Percentiles rank a stretch among this genome's conserved stretches.
Conservation (phyloP, 37 sponge, comb jelly and placozoan genomes). For the Dysidea cf. avara region DNA sequence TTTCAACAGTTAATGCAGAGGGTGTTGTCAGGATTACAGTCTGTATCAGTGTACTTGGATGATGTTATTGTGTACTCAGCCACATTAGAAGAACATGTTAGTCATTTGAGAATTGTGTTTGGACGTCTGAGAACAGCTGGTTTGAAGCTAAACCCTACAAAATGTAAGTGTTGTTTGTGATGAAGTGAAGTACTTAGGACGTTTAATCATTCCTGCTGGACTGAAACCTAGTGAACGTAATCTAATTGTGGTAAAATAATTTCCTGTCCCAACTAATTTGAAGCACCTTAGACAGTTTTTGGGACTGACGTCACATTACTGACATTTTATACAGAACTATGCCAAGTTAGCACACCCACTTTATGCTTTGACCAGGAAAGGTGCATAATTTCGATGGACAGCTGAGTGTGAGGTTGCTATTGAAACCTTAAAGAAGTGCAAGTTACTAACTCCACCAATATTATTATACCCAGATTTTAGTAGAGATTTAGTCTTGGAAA, state of each 20-base stretch:
- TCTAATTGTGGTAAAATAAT: constrained; percentile 12
- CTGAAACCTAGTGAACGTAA: constrained; percentile 18
- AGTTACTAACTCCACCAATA: constrained; percentile 25
- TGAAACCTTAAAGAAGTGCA: constrained; percentile 2
- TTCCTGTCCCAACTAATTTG: constrained; percentile 21
- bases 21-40: constrained; percentile 33
- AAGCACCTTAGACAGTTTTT: constrained; percentile 35
- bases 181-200: background rate
- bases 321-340: constrained; percentile 26
- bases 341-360: constrained; percentile 29
- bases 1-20: constrained; percentile 46
- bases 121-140: no score
- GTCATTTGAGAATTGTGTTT: constrained; percentile 1
- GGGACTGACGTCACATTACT: constrained; percentile 39
- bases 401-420: no score
- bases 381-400: constrained; percentile 18
- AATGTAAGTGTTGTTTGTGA: constrained; percentile 6
- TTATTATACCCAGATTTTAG: constrained; percentile 35
- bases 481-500: no score
- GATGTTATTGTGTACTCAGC: constrained; percentile 36
- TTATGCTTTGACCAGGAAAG: constrained; percentile 4
- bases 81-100: constrained; percentile 17
- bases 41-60: constrained; percentile 57
- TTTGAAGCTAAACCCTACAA: constrained; percentile 1
- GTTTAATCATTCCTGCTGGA: constrained; percentile 18